Evolutionary conservation across 2,888 invertebrate genomes (phyloP).

Genomic region (Microplitis deprimator): DNA sequence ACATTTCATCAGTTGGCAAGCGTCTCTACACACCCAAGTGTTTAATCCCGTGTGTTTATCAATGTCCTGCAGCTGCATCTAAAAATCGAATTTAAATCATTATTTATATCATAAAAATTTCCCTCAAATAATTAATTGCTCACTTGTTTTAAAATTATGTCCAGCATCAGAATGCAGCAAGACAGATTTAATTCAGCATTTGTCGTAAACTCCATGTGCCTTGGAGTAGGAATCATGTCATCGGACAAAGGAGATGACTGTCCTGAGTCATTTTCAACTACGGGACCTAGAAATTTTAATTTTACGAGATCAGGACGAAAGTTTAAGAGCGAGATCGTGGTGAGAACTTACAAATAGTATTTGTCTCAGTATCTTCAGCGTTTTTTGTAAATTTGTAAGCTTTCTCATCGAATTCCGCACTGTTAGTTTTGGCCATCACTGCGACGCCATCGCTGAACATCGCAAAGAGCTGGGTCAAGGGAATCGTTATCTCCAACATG

Average conservation of each 20-base stretch:
- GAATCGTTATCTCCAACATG: conserved; percentile 90
- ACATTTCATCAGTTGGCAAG: conserved; percentile 81
- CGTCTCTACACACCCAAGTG: conserved; percentile 82
- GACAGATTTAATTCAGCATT: conserved; percentile 87
- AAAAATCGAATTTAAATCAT: conserved; percentile 40
- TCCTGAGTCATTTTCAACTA: conserved; percentile 80
- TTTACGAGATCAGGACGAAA: too few species aligned
- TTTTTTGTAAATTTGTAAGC: conserved; percentile 54
- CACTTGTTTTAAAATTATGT: conserved; percentile 94
- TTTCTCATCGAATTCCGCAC: conserved; percentile 57
- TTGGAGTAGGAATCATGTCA: conserved; percentile 77
- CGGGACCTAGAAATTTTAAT: conserved; percentile 72
- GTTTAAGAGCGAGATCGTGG: too few species aligned
- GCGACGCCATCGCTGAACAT: conserved; percentile 92
- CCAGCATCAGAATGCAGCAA: conserved; percentile 96
- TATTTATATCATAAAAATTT: not conserved
- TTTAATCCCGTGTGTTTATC: conserved; percentile 85
- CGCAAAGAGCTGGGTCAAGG: conserved; percentile 87
- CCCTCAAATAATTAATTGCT: conserved; percentile 23
- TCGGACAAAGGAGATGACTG: conserved; percentile 80
- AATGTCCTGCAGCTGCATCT: conserved; percentile 90
- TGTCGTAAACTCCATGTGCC: conserved; percentile 79
- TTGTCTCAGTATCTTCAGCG: conserved; percentile 40
- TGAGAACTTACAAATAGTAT: too few species aligned
- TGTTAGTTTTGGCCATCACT: conserved; percentile 75